These are phyloP conservation scores for Melanostigma gelatinosum DNA, from an alignment of 2,113 vertebrate species.

Conservation along the genomic window DNA sequence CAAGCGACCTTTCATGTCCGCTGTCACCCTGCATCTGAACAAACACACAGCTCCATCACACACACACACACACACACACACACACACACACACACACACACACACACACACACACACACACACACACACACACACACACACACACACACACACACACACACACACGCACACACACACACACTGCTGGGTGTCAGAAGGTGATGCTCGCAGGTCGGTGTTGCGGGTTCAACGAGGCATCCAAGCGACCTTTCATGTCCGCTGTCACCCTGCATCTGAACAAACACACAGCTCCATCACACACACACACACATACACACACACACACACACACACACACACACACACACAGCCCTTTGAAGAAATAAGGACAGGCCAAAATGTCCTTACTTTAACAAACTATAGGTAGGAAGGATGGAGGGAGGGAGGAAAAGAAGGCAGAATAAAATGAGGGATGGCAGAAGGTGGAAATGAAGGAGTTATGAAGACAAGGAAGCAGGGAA, in stretches of 20 bases:
- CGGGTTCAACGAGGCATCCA: conserved; percentile 7
- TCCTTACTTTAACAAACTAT: neutral
- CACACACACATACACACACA: conserved; percentile 3
- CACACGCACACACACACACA: conserved; percentile 24
- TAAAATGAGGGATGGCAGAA: neutral
- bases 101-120: conserved; percentile 10
- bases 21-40: conserved; percentile 45
- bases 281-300: conserved; percentile 6
- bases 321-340: conserved; percentile 10
- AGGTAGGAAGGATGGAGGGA: neutral
- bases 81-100: neutral
- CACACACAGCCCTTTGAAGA: conserved; percentile 11
- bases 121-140: conserved; percentile 25
- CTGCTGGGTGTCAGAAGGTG: conserved; percentile 25
- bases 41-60: conserved; percentile 10
- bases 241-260: conserved; percentile 28
- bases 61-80: conserved; percentile 6
- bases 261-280: conserved; percentile 47
- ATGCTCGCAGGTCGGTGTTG: conserved; percentile 17
- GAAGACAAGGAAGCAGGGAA: neutral
- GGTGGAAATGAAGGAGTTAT: neutral
- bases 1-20: conserved; percentile 29
- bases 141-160: conserved; percentile 20
- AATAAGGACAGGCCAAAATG: neutral
- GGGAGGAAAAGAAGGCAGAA: neutral